Evolutionary conservation across 2,113 vertebrate genomes (phyloP).

Genomic region (Beaufortia kweichowensis): DNA sequence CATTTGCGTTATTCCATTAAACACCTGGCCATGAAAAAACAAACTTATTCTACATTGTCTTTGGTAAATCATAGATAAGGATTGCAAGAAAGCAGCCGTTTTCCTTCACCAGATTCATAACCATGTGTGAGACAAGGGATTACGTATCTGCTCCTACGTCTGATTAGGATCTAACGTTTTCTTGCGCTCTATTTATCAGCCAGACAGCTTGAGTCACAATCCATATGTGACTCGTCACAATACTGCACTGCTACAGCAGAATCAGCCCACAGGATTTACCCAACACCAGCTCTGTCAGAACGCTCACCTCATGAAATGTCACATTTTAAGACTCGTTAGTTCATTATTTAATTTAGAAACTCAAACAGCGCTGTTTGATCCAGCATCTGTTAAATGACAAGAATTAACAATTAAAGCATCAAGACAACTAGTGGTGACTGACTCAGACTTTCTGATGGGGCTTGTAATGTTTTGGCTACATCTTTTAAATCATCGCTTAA

Average conservation of each 20-base stretch:
- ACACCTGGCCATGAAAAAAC: not conserved
- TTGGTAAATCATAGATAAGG: slow-evolving; percentile 31
- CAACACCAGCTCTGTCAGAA: not conserved
- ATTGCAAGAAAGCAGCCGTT: not conserved
- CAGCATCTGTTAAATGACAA: not conserved
- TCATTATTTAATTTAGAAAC: not conserved
- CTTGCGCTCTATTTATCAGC: not conserved
- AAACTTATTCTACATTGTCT: not conserved
- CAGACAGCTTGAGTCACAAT: not conserved
- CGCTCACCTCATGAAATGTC: not conserved
- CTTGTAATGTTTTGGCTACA: not conserved
- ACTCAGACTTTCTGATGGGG: not conserved
- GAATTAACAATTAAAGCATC: slow-evolving; percentile 3
- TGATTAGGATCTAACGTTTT: not conserved
- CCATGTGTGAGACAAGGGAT: not conserved
- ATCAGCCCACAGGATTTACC: not conserved
- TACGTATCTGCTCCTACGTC: not conserved
- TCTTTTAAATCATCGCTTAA: slow-evolving; percentile 14
- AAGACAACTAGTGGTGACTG: not conserved
- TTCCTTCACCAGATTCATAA: slow-evolving; percentile 1
- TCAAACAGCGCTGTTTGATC: not conserved
- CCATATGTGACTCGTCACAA: not conserved
- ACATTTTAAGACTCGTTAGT: slow-evolving; percentile 10
- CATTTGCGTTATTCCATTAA: not conserved
- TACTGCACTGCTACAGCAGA: not conserved